phyloP scores from a whole-genome alignment of 2,888 invertebrate species.

The Embidobia sp. region DNA sequence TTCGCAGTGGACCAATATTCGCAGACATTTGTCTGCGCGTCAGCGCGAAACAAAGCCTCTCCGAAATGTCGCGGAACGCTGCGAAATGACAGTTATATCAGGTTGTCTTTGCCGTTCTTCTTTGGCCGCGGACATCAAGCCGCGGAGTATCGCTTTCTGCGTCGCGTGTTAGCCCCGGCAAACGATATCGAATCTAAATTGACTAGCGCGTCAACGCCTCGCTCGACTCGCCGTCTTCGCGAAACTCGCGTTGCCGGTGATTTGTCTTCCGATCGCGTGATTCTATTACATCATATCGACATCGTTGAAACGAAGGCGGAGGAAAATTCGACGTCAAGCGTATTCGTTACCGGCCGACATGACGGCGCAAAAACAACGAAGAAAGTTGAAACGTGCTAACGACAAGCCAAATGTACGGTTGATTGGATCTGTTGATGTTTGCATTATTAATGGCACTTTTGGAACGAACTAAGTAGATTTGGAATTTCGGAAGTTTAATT shows the following conservation, averaged over 20 bases:
- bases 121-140: not conserved
- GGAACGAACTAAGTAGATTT: no score
- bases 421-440: not conserved
- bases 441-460: no score
- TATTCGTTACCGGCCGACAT: not conserved
- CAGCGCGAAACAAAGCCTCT: no score
- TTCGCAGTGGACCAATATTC: not conserved
- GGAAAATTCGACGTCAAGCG: constrained; percentile 12
- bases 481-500: not conserved
- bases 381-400: not conserved
- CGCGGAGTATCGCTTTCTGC: constrained; percentile 31
- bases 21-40: not conserved
- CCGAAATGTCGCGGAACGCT: not conserved
- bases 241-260: constrained; percentile 36
- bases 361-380: not conserved
- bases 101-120: not conserved
- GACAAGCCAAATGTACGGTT: not conserved
- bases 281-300: constrained; percentile 52
- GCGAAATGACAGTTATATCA: constrained; percentile 38
- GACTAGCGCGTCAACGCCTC: constrained; percentile 56
- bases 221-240: constrained; percentile 27
- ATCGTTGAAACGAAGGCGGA: constrained; percentile 9
- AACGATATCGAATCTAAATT: constrained; percentile 58
- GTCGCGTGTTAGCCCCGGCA: constrained; percentile 47
- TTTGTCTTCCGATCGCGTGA: constrained; percentile 60